Evolutionary conservation across 2,888 invertebrate genomes (phyloP), one percentile per base, ranked within the genome.

Genomic region (Aproaerema taeniolella): DNA sequence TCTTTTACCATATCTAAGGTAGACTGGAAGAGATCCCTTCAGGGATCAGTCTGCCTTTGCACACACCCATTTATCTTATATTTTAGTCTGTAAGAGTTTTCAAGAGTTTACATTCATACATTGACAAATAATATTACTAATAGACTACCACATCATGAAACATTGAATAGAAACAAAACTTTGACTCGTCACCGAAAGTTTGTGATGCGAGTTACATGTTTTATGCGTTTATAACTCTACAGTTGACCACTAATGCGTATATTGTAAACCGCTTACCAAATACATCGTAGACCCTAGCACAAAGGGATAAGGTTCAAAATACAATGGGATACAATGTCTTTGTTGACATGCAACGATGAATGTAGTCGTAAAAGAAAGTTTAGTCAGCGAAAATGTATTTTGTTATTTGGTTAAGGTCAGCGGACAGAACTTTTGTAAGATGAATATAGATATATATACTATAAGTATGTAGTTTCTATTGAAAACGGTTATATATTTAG

Each of bases 161-260:
- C n/a, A n/a, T n/a, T n/a, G n/a, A n/a, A 12, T 20, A 17, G 15
- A 34, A 33, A 17, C 29, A 34, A 39, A 45, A 49, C 41, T 47
- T 50, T 40, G 35, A 30, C 45, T 38, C 44, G 28, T 47, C 38
- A 38, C 42, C 28, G 38, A 48, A 54, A 52, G 50, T 52, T 54
- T 31, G 41, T 43, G 48, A 48, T 46, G 48, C 44, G 48, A 49
- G 46, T 45, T 47, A 50, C 50, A 46, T 48, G 49, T 43, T 38
- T 40, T 45, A 32, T 39, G 45, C 49, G 48, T 51, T 51, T 50
- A 50, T 49, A 51, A 43, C 49, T 49, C 48, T 43, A 29, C 38
- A 37, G 44, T 45, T 45, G 42, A 43, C 40, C 43, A 28, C 37
- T 39, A 42, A 28, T 14, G 33, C 38, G 33, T 34, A 38, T 39